Base-by-base conservation (phyloP, 1,140 invertebrate species). In the Drosophila prosaltans region DNA sequence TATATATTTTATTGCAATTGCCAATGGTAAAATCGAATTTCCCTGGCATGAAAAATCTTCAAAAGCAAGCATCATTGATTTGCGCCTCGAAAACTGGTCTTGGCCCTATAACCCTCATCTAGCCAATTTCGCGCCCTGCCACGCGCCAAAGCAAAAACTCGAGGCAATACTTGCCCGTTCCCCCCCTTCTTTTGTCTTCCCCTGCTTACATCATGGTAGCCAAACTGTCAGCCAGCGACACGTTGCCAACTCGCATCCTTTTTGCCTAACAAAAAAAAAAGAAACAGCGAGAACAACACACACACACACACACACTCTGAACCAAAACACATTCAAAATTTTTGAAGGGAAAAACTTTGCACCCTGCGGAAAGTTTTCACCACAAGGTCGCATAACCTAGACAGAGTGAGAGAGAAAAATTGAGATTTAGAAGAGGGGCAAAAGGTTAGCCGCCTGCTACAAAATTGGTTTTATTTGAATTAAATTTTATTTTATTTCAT, bases 381-480 rank as follows among this genome's bases (percentile, higher is more conserved):
- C 76, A 60, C 72, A 86, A 86, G 83, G 82, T 86, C 80, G 83
- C 72, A 60, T 60, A 69, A 72, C 80, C 72, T 69, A 79, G 66
- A 76, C 45, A 51, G 45, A 28, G 32, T 7, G 32, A 36, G 32
- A 36, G 32, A 36, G 32, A 36, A 36, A 26, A 40, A 10, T 10
- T 1, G 39, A 39, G 59, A 28, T 21, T 8, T 28, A 7, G 30
- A 9, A 36, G 30, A n/a, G 41, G 65, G 57, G 48, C 43, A 39
- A 58, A 58, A 58, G 55, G 55, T 58, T 58, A 58, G 55, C 6
- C 11, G 55, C 45, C 45, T 51, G 63, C 69, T 61, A 40, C 39
- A 84, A 78, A 88, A 89, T 89, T 89, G 84, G 78, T 81, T 89
- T 89, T 89, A 89, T 89, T 89, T 75, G 84, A 89, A 89, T 89